Evolutionary conservation across 2,113 vertebrate genomes (phyloP), one percentile per base, ranked within the genome.

Genomic region (Sylvia atricapilla): DNA sequence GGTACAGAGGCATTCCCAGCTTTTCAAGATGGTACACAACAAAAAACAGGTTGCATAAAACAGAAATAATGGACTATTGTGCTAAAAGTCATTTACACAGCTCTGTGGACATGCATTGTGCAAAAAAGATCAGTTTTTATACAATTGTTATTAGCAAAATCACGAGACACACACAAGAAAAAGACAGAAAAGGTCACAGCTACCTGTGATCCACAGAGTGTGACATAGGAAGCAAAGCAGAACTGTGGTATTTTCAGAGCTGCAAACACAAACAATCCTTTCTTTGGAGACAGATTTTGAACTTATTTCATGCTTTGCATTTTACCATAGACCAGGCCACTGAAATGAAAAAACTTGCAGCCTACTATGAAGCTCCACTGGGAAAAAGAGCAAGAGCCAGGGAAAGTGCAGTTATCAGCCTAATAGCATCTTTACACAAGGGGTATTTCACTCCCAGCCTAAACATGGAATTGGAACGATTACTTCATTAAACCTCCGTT

Each of bases 401-500:
- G 23, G 37, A 73, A 94, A 87, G 72, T 84, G 79, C 79, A 84
- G 64, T 37, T 94, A 73, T 67, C 94, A 92, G 93, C 73, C 89
- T 70, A 81, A 95, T 2, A n/a, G 47, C 64, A 41, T 89, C 80
- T 94, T 88, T 81, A 75, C 72, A 84, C 76, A 77, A 47, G 39
- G 81, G 47, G 30, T 4, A 28, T 35, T 88, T 66, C 62, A 88
- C 70, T 90, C 85, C n/a, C 59, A 58, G 62, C 64, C 82, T 77
- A 94, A 92, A 49, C 53, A 59, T 30, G 90, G 91, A 94, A 93
- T 93, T 94, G 84, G 94, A 96, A 84, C 5, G 28, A 95, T 95
- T 97, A 96, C 93, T 96, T 93, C 94, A 97, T 97, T 94, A 96
- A 97, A 55, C 62, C 92, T 94, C 96, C 77, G 77, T 92, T 97